A percentile compares a stretch with the other conserved stretches of the same genome.
Evolutionary conservation across 2,797 vertebrate species (phyloP).

Genomic region (Catamblyrhynchus diadema): DNA sequence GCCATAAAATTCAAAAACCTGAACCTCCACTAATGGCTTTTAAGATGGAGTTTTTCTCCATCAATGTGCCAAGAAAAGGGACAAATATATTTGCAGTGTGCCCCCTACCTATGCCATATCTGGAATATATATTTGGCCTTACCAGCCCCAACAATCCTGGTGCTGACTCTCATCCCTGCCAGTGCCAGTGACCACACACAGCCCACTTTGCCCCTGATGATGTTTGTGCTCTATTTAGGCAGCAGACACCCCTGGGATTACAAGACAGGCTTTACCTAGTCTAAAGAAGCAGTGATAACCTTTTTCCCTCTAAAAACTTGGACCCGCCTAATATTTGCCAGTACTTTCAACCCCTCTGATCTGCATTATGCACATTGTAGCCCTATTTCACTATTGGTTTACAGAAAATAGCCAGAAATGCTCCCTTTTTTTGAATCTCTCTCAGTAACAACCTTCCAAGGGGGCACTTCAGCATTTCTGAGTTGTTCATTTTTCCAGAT

Average conservation of each 20-base stretch:
- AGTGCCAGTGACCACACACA: neutral
- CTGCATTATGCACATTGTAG: neutral
- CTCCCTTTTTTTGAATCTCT: accelerated
- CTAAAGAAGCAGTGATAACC: neutral
- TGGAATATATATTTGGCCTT: neutral
- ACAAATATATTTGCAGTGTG: neutral
- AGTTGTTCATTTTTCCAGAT: neutral
- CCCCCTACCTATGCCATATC: neutral
- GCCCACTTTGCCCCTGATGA: accelerated
- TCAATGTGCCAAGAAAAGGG: neutral
- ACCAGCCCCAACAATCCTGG: neutral
- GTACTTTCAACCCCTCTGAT: neutral
- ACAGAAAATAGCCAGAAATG: neutral
- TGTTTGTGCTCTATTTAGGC: neutral
- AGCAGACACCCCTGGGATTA: neutral
- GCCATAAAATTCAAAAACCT: neutral
- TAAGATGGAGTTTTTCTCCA: neutral
- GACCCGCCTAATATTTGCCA: neutral
- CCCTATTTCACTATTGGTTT: neutral
- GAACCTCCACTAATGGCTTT: neutral
- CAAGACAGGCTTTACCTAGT: neutral
- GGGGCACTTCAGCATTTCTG: neutral
- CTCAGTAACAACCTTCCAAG: neutral
- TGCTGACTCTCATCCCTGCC: neutral
- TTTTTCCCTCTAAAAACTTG: neutral